These are phyloP conservation scores for Aphidius colemani DNA, from an alignment of 2,888 invertebrate genomes.

Conservation along the genomic window DNA sequence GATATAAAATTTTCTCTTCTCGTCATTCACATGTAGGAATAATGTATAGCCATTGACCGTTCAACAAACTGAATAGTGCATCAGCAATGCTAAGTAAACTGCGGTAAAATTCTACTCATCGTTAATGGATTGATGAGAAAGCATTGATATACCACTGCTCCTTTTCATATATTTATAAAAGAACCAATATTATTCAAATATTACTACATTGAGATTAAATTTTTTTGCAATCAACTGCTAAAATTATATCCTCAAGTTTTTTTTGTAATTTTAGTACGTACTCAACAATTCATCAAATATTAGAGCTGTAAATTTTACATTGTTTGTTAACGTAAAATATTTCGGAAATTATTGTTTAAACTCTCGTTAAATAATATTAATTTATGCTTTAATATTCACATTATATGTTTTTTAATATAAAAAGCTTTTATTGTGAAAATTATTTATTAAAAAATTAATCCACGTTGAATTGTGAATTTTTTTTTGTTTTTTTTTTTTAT, in stretches of 20 bases:
- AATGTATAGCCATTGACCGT: constrained; percentile 23
- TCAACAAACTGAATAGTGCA: constrained; percentile 47
- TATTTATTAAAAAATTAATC: too few relatives aligned
- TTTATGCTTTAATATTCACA: too few relatives aligned
- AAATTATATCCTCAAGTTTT: neutral
- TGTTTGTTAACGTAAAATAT: too few relatives aligned
- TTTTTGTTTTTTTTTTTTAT: neutral
- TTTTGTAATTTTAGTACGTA: neutral
- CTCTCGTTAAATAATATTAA: too few relatives aligned
- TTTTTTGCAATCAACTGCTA: neutral
- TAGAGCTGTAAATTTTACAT: neutral
- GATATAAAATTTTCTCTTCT: constrained; percentile 1
- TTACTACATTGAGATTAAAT: neutral
- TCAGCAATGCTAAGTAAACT: constrained; percentile 57
- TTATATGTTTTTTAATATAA: too few relatives aligned
- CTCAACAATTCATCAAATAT: neutral
- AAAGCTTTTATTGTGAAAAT: too few relatives aligned
- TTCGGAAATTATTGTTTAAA: too few relatives aligned
- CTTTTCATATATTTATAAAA: too few relatives aligned
- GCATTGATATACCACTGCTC: neutral
- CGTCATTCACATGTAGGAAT: neutral
- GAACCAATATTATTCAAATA: neutral
- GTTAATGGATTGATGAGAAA: constrained; percentile 29
- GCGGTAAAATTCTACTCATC: constrained; percentile 39
- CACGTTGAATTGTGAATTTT: neutral